Evolutionary conservation across 2,888 invertebrate species (phyloP), one percentile per base, ranked within the genome.

Genomic region (Ornithoptera priamus): DNA sequence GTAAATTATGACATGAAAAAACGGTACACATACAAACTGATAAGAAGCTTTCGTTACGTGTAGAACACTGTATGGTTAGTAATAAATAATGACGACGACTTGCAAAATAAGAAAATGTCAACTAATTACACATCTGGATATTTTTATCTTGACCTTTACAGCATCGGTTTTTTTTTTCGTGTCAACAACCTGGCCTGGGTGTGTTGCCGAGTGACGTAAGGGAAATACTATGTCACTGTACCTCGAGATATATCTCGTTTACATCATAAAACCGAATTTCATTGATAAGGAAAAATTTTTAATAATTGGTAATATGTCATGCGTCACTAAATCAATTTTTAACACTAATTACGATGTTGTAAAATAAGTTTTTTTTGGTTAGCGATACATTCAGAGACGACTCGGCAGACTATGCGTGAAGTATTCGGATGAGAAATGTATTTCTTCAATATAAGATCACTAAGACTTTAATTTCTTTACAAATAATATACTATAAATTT

Each of bases 141-240:
- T 79, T 80, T 68, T 81, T 81, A 78, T 80, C 78, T 81, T 84
- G 84, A 87, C 86, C 85, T 88, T 87, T 87, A 75, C 70, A 75
- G 73, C 73, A 71, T 72, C 69, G 70, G 70, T 72, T 74, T 76
- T 46, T 30, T 30, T 76, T 81, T 79, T 74, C 81, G 80, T 85
- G 86, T 86, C 84, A 85, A 85, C 81, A 80, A 80, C 83, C 85
- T 76, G 77, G 76, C 72, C 72, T 72, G 74, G 76, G 71, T 71
- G 76, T 74, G 78, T 80, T 80, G 80, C 79, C 79, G 73, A 71
- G 72, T 77, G 76, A 78, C 76, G 75, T 74, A 78, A 78, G 74
- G 75, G 22, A 67, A 70, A 65, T 70, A 70, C 67, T 70, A 70
- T 70, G 67, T 70, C 67, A 67, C 42, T 42, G 64, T 65, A 59